These are phyloP conservation scores for Tachysurus fulvidraco DNA, from an alignment of 2,113 vertebrate genomes.

Conservation along the genomic window DNA sequence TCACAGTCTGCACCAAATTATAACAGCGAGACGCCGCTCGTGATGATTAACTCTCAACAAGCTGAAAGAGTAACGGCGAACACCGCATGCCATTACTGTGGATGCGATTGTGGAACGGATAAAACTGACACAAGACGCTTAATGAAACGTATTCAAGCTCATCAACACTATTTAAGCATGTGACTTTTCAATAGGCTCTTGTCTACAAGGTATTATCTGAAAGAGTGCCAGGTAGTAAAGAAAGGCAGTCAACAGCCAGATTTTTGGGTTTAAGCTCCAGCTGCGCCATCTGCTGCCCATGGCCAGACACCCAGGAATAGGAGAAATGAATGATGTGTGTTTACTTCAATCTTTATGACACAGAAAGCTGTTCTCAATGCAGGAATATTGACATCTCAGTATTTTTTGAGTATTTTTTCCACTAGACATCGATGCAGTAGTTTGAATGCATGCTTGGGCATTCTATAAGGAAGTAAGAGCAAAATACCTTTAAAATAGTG, in stretches of 20 bases:
- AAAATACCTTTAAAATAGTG: no score
- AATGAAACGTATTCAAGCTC: neutral
- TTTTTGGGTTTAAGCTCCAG: slow-evolving; percentile 10
- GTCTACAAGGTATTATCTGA: neutral
- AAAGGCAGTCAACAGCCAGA: neutral
- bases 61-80: slow-evolving; percentile 39
- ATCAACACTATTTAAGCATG: neutral
- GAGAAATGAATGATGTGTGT: neutral
- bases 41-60: slow-evolving; percentile 40
- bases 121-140: neutral
- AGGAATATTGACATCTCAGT: neutral
- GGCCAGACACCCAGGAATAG: neutral
- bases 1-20: slow-evolving; percentile 46
- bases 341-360: neutral
- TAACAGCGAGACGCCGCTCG: slow-evolving; percentile 32
- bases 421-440: neutral
- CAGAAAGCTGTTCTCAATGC: neutral
- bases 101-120: neutral
- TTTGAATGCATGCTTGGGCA: neutral
- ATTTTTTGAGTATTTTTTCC: neutral
- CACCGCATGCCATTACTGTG: neutral
- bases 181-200: neutral
- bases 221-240: neutral
- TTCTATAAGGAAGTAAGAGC: neutral
- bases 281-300: slow-evolving; percentile 13